Conservation (phyloP, 2,113 vertebrate genomes). For the Heterochromis multidens region DNA sequence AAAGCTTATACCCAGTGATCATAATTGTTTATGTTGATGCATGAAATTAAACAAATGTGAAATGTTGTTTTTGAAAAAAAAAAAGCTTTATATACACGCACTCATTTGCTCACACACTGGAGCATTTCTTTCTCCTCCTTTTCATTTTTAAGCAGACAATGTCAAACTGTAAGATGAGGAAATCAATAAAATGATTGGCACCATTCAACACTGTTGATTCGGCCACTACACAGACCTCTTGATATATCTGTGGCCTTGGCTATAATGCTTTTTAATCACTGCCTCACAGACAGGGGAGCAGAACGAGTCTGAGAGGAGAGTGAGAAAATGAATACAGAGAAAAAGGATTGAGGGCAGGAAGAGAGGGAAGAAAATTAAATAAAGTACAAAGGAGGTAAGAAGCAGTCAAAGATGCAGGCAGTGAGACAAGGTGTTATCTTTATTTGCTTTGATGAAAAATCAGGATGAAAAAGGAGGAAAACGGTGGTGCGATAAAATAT, state of each 20-base stretch:
- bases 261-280: slow-evolving; percentile 5
- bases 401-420: background rate
- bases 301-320: background rate
- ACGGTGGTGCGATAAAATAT: background rate
- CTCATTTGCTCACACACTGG: background rate
- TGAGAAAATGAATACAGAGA: slow-evolving; percentile 9
- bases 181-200: slow-evolving; percentile 24
- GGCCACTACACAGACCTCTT: background rate
- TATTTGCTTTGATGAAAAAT: background rate
- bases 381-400: slow-evolving; percentile 1
- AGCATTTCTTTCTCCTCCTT: background rate
- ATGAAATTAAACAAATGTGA: background rate
- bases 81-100: background rate
- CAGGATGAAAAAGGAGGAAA: background rate
- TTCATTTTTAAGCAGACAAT: background rate
- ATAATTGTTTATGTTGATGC: background rate
- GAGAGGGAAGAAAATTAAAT: background rate
- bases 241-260: background rate
- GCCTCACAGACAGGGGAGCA: background rate
- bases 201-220: slow-evolving; percentile 3
- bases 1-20: background rate
- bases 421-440: slow-evolving; percentile 9
- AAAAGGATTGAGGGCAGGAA: background rate
- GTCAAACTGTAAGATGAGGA: background rate
- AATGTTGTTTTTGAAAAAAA: background rate